These are phyloP conservation scores for Rhea americana DNA, from an alignment of 2,113 vertebrate genomes.

Conservation along the genomic window DNA sequence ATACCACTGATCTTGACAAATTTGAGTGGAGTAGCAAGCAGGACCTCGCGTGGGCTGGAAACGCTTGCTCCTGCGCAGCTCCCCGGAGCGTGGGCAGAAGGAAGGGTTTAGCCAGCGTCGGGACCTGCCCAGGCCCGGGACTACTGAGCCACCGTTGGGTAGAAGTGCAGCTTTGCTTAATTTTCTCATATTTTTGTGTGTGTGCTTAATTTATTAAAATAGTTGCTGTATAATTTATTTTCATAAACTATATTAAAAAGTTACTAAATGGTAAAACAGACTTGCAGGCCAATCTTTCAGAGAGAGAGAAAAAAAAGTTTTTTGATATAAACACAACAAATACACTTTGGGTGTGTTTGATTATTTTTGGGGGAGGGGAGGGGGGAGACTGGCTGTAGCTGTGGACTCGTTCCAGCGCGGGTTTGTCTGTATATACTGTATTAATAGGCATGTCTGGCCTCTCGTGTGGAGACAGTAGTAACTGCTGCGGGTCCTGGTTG, in stretches of 20 bases:
- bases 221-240: conserved; percentile 82
- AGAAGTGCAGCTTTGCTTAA: neutral
- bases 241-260: conserved; percentile 74
- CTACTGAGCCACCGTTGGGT: neutral
- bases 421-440: conserved; percentile 78
- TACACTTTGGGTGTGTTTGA: conserved; percentile 78
- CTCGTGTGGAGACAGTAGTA: conserved; percentile 59
- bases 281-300: conserved; percentile 75
- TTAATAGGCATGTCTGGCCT: conserved; percentile 69
- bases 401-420: conserved; percentile 55
- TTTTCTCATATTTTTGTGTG: neutral
- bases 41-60: neutral
- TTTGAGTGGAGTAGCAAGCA: neutral
- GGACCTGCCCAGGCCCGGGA: neutral
- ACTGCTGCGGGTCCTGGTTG: conserved; percentile 72
- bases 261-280: conserved; percentile 72
- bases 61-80: neutral
- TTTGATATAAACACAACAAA: conserved; percentile 74
- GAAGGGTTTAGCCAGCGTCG: no score
- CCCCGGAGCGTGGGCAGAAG: no score
- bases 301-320: conserved; percentile 24
- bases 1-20: neutral
- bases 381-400: conserved; percentile 52
- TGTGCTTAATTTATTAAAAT: conserved; percentile 80
- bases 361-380: conserved; percentile 66